Conservation (phyloP, 2,797 vertebrate genomes). For the Acanthis flammea region DNA sequence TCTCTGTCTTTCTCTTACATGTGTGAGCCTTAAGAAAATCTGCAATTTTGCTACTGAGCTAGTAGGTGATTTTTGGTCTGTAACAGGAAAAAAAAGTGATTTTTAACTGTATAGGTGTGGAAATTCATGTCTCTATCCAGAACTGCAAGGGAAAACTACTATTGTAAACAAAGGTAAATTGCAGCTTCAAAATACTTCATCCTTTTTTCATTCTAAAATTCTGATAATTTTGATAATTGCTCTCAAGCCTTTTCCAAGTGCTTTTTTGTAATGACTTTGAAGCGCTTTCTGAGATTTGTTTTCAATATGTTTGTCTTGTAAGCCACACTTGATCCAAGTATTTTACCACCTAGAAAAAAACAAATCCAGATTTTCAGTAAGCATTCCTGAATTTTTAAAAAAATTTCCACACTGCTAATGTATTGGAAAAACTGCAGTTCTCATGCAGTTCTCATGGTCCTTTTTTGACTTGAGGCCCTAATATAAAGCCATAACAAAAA, state of each 20-base stretch:
- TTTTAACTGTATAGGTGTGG: not conserved
- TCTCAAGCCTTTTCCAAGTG: not conserved
- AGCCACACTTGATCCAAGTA: not conserved
- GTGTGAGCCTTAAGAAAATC: not conserved
- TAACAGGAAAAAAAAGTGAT: not conserved
- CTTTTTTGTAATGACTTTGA: not conserved
- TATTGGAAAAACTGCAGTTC: not conserved
- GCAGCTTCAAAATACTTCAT: not conserved
- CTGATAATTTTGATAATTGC: not conserved
- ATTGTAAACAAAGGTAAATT: not conserved
- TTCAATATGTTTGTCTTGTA: not conserved
- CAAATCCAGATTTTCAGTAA: not conserved
- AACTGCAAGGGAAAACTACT: not conserved
- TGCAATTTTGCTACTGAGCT: not conserved
- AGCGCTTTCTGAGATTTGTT: not conserved
- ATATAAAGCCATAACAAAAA: not conserved
- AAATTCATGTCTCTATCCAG: not conserved
- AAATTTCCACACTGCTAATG: not conserved
- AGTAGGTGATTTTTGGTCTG: not conserved
- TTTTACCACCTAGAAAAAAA: not conserved
- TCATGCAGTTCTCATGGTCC: not conserved
- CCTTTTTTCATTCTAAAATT: not conserved
- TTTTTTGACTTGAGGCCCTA: not conserved
- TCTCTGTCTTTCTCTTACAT: not conserved
- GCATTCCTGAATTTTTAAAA: not conserved